Conservation (phyloP, 1,140 invertebrate genomes). For the Asbolus verrucosus region DNA sequence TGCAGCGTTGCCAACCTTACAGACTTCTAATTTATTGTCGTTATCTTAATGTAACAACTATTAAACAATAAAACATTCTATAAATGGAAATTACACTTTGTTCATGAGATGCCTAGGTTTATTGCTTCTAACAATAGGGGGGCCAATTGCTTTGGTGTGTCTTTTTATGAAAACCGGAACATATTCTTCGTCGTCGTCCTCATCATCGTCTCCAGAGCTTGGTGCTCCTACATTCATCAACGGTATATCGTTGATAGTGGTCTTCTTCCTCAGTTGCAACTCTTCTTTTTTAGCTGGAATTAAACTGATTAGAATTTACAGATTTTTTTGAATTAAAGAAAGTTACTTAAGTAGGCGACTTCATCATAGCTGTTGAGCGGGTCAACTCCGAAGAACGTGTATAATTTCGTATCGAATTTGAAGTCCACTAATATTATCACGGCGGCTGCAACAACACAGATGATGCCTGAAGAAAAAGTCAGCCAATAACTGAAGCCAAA, state of each 20-base stretch:
- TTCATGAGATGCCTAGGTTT: constrained; percentile 46
- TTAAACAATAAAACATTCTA: no score
- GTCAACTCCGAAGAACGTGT: constrained; percentile 71
- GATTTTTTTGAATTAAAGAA: background rate
- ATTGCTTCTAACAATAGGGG: constrained; percentile 34
- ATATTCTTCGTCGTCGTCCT: constrained; percentile 50
- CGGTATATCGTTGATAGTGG: constrained; percentile 36
- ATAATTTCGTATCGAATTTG: constrained; percentile 66
- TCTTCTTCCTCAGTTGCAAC: constrained; percentile 42
- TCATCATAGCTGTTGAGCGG: constrained; percentile 70
- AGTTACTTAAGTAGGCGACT: constrained; percentile 63
- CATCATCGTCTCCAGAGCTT: constrained; percentile 19
- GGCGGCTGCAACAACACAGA: constrained; percentile 67
- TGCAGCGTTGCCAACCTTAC: constrained; percentile 50
- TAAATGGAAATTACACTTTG: constrained; percentile 2
- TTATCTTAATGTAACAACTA: constrained; percentile 40
- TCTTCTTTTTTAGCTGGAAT: constrained; percentile 52
- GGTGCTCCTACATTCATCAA: constrained; percentile 24
- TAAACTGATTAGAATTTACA: background rate
- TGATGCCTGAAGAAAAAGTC: constrained; percentile 66
- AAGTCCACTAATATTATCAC: constrained; percentile 64
- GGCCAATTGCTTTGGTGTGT: constrained; percentile 31
- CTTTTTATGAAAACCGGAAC: constrained; percentile 50
- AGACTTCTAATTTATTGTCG: constrained; percentile 52
- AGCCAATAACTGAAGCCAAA: constrained; percentile 71